Evolutionary conservation across 92 coral and sea anemone genomes (phyloP), one percentile per base, ranked within the genome.

Genomic region (Micromussa lordhowensis): DNA sequence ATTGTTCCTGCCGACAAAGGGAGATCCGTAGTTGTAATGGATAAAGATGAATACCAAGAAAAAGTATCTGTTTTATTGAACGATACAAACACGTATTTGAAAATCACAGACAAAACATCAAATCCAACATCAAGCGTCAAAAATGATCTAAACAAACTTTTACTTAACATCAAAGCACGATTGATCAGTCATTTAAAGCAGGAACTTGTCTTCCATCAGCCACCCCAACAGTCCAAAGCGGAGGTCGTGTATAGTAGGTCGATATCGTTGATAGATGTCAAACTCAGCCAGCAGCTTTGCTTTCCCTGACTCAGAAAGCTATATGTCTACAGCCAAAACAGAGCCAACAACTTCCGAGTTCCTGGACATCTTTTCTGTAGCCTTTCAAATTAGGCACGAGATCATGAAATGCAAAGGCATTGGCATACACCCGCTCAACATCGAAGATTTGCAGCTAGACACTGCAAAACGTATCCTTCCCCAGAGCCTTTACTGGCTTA

Each of bases 401-500:
- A 53, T 77, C 17, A 7, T n/a, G 63, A 49, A 28, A 32, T 55
- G 69, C 31, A 58, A 78, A 14, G 68, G 82, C 32, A 79, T 58
- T 13, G 31, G 58, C 70, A 58, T 79, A 28, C 29, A 57, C 51
- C 70, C 72, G 58, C 83, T 79, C 3, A 31, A 79, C 29, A 51
- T 49, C 64, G 22, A 29, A 49, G 81, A 77, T n/a, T 77, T 77
- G 51, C 63, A 44, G 61, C 63, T 77, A 19, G 59, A 48, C 11
- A 77, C 64, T n/a, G 64, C 88, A 51, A 89, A 89, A 89, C 14
- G 16, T 38, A 89, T 89, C 54, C 89, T 89, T 84, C 92, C 92
- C 2, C 83, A 83, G 79, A 89, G 79, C 83, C 88, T 89, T 21
- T 76, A 90, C 86, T 90, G 92, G 89, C 92, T 84, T 53, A 30